Conservation (phyloP, 2,888 invertebrate species). For the Sesia bembeciformis region DNA sequence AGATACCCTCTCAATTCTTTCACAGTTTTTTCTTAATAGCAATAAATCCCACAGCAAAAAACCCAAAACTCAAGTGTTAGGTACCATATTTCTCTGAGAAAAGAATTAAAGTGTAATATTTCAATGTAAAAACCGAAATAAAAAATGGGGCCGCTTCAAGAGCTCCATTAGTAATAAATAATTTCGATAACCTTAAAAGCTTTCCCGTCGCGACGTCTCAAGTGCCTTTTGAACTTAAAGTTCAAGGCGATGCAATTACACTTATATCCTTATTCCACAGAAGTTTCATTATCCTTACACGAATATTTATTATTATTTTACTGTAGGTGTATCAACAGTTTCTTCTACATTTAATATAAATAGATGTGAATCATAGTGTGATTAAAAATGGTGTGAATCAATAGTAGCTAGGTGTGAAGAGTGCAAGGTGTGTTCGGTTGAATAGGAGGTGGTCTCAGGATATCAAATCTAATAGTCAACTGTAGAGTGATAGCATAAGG, state of each 20-base stretch:
- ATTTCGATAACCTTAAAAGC: conserved; percentile 64
- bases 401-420: too few species aligned
- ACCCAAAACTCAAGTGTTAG: conserved; percentile 30
- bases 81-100: conserved; percentile 32
- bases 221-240: conserved; percentile 38
- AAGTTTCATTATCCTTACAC: neutral
- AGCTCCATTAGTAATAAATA: conserved; percentile 59
- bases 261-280: neutral
- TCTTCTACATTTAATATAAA: too few species aligned
- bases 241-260: conserved; percentile 25
- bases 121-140: conserved; percentile 17
- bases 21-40: neutral
- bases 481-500: too few species aligned
- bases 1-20: neutral
- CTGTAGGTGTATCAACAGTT: too few species aligned
- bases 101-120: conserved; percentile 20
- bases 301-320: too few species aligned
- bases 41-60: neutral
- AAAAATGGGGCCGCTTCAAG: conserved; percentile 6
- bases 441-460: too few species aligned
- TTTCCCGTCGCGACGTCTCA: conserved; percentile 40
- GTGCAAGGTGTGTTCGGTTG: too few species aligned
- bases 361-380: too few species aligned
- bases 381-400: too few species aligned
- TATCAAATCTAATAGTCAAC: too few species aligned